Evolutionary conservation across 2,888 invertebrate genomes (phyloP).

Genomic region (Lagria hirta): DNA sequence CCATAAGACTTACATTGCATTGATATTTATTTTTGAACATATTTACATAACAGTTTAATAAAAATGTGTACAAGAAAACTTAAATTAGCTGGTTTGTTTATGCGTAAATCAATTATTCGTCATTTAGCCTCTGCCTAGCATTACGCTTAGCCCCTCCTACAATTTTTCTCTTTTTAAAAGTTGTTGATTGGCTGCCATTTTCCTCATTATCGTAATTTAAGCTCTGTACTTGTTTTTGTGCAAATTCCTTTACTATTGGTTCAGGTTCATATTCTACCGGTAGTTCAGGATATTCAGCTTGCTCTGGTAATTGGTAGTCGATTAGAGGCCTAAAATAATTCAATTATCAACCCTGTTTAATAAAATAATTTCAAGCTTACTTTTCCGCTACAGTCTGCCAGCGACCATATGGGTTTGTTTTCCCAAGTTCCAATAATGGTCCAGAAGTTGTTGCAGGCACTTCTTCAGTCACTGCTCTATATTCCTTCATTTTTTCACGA

Average conservation of each 20-base stretch:
- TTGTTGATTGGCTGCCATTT: constrained; percentile 38
- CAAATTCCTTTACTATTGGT: constrained; percentile 59
- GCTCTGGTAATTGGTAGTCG: constrained; percentile 72
- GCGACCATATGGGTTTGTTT: constrained; percentile 71
- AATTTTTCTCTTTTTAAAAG: constrained; percentile 73
- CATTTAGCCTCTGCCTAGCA: constrained; percentile 64
- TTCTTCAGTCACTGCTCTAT: constrained; percentile 46
- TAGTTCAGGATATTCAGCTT: constrained; percentile 37
- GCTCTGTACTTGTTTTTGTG: constrained; percentile 62
- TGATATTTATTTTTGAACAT: no score
- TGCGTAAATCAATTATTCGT: constrained; percentile 55
- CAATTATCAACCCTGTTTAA: constrained; percentile 17
- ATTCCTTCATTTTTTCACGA: constrained; percentile 54
- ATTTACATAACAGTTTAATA: no score
- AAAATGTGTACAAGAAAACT: neutral
- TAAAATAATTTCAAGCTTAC: constrained; percentile 52
- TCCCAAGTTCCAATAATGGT: constrained; percentile 63
- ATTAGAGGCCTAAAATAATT: constrained; percentile 51
- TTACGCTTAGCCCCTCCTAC: constrained; percentile 60
- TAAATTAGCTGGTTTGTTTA: neutral
- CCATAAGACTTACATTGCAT: no score
- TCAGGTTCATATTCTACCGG: constrained; percentile 55
- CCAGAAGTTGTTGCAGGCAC: constrained; percentile 50
- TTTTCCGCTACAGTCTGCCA: constrained; percentile 69
- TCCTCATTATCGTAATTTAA: constrained; percentile 57